Evolutionary conservation across 2,797 vertebrate genomes (phyloP), one percentile per base, ranked within the genome.

Genomic region (Halcyon badia): DNA sequence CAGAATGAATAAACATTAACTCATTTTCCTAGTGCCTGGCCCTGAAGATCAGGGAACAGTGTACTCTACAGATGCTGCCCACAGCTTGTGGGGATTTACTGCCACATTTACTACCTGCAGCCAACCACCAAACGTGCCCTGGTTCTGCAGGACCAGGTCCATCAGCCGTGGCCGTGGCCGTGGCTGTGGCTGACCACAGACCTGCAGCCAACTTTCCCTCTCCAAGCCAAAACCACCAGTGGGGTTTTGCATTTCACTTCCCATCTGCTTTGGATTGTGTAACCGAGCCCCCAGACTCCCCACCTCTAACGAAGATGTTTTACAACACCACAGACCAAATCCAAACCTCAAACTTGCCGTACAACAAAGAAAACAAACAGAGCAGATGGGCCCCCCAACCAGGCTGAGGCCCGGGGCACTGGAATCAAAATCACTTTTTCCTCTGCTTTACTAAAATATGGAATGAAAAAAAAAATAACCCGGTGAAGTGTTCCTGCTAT

Each of bases 201-300:
- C 64, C 68, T 41, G 42, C 76, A 60, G 78, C 24, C 0, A 0
- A 49, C 61, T 64, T 83, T 69, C 64, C 83, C 51, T 58, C 80
- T 72, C 77, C 58, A 31, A 69, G 58, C 4, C 0, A 65, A 61
- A 96, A 89, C 51, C 73, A 80, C 75, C 78, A 12, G 5, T 7
- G 25, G 62, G 77, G 80, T 90, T 71, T 95, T 89, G 70, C 68
- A 54, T 93, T 96, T 94, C 70, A 54, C 71, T 92, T 71, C 81
- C 89, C 0, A 3, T 84, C 90, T 90, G 86, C 89, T 94, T 66
- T 61, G 71, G 81, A 16, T 80, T 80, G 83, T 89, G 78, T 82
- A 93, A 79, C 42, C 28, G 13, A 90, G 92, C 77, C 92, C 94
- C 81, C 71, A 49, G 92, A 87, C 69, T 94, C 92, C 71, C 49